phyloP scores from a whole-genome alignment of 35 echinoderm and acorn worm genomes.

The Apostichopus japonicus region DNA sequence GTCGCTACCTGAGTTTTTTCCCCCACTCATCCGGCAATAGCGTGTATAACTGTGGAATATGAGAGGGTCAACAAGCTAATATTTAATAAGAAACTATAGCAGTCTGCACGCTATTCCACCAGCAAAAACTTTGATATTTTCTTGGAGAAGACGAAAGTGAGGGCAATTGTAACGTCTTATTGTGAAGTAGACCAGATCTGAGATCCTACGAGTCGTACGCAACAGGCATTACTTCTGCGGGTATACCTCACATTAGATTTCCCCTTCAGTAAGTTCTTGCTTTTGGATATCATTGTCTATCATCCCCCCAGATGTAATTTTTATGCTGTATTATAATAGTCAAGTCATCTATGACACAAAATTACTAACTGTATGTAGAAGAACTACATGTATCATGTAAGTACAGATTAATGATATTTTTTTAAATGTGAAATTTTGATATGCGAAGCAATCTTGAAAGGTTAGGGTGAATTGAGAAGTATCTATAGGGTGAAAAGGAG shows the following conservation, averaged over 20 bases:
- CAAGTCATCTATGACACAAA: too few relatives aligned
- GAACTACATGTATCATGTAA: too few relatives aligned
- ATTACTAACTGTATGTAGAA: too few relatives aligned
- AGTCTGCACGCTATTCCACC: not conserved
- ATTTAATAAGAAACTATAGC: not conserved
- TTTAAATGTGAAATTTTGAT: too few relatives aligned
- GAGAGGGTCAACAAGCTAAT: conserved; percentile 3
- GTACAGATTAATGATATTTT: too few relatives aligned
- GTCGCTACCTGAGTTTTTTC: not conserved
- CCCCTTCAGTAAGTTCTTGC: too few relatives aligned
- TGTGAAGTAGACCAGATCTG: not conserved
- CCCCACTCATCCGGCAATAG: not conserved
- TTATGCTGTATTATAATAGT: too few relatives aligned
- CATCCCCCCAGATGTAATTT: too few relatives aligned
- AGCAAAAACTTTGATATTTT: not conserved
- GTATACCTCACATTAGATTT: not conserved
- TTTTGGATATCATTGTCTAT: too few relatives aligned
- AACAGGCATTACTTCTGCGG: not conserved
- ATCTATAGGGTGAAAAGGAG: too few relatives aligned
- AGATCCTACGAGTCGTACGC: not conserved
- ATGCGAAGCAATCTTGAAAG: too few relatives aligned
- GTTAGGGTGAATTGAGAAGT: too few relatives aligned
- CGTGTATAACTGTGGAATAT: not conserved
- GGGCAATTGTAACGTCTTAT: not conserved
- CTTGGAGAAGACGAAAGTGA: not conserved